Percentiles rank a stretch among this genome's conserved stretches.
phyloP scores from a whole-genome alignment of 2,888 invertebrate species.

The Drosophila koepferae region DNA sequence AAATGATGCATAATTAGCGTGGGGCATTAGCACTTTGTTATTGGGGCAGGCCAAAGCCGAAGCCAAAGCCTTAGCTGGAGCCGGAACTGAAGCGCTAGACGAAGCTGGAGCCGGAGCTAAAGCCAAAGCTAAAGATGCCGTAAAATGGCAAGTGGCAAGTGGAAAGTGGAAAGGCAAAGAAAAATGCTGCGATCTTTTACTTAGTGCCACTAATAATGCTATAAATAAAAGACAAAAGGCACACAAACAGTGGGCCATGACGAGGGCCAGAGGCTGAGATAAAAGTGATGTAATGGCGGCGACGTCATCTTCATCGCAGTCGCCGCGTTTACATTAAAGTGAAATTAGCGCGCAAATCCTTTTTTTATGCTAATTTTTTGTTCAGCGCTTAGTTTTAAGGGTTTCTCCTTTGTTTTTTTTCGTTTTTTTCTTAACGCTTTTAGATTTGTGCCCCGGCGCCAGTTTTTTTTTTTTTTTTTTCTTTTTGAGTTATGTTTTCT shows the following conservation, averaged over 20 bases:
- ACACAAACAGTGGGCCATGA: background rate
- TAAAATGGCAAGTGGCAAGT: conserved; percentile 33
- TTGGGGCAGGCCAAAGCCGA: conserved; percentile 59
- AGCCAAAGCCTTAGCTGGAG: conserved; percentile 18
- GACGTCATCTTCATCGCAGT: conserved; percentile 63
- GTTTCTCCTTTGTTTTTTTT: conserved; percentile 25
- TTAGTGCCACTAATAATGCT: conserved; percentile 78
- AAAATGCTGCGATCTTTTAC: conserved; percentile 72
- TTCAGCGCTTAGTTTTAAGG: conserved; percentile 39
- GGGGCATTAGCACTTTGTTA: conserved; percentile 80
- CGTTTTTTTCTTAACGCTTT: conserved; percentile 15
- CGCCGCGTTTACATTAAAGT: conserved; percentile 73
- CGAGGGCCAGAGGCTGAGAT: conserved; percentile 39
- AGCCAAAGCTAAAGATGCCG: conserved; percentile 44
- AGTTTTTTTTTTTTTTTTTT: conserved; percentile 24
- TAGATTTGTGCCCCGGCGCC: conserved; percentile 52
- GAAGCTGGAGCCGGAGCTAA: conserved; percentile 21
- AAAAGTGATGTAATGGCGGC: conserved; percentile 78
- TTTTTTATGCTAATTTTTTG: conserved; percentile 77
- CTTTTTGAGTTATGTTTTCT: conserved; percentile 65
- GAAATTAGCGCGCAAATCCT: conserved; percentile 79
- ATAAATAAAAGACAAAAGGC: conserved; percentile 70
- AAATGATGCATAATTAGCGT: conserved; percentile 80
- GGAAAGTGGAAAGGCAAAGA: conserved; percentile 34
- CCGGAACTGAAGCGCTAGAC: conserved; percentile 20